phyloP scores from a whole-genome alignment of 2,888 invertebrate species.

The Ichneumon xanthorius region DNA sequence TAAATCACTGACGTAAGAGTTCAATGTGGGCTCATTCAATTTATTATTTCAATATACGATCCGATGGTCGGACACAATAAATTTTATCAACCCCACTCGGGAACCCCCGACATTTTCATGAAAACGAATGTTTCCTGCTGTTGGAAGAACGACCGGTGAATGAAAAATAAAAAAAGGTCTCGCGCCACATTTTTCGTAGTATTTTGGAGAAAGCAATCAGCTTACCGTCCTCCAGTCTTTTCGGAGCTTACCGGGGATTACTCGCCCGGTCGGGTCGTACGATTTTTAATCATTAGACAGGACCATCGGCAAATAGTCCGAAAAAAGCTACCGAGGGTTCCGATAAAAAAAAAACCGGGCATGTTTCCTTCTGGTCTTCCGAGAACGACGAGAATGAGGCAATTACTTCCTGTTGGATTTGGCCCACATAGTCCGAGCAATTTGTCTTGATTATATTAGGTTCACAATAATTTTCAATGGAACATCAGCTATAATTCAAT shows the following conservation, averaged over 20 bases:
- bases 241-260: constrained; percentile 18
- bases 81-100: background rate
- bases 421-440: background rate
- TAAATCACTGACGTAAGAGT: constrained; percentile 3
- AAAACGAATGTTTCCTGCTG: background rate
- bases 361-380: background rate
- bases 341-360: background rate
- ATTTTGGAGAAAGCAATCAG: constrained; percentile 10
- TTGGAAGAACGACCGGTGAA: constrained; percentile 1
- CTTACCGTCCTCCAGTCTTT: constrained; percentile 14
- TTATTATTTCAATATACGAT: background rate
- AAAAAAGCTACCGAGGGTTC: constrained; percentile 17
- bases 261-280: background rate
- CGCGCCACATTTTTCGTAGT: constrained; percentile 7
- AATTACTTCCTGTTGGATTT: background rate
- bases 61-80: background rate
- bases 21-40: background rate
- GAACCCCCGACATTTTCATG: background rate
- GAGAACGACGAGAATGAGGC: background rate
- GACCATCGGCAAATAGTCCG: constrained; percentile 26
- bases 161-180: constrained; percentile 20
- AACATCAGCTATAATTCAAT: background rate
- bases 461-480: background rate
- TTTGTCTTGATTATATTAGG: constrained; percentile 2
- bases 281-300: constrained; percentile 54